Evolutionary conservation across 1,140 invertebrate species (phyloP), one percentile per base, ranked within the genome.

Genomic region (Monomorium pharaonis): DNA sequence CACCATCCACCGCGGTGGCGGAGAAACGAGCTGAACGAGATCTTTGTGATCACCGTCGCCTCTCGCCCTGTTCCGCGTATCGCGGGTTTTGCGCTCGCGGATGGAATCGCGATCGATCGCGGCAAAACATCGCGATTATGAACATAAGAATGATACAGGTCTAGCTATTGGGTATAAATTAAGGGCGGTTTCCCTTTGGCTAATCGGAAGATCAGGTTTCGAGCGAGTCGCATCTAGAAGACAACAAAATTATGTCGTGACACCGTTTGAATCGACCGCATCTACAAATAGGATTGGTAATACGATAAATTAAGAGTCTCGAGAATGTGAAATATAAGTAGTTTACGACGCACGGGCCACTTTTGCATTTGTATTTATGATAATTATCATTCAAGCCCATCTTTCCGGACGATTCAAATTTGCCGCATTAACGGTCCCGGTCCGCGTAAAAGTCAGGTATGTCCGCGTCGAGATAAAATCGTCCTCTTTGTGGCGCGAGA

Each of bases 151-250:
- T 62, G 72, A 77, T 67, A 47, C 42, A 1, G 21, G 14, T 33
- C 37, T 30, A 56, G 9, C 24, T 67, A n/a, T n/a, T n/a, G n/a
- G 4, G 27, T 65, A 21, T 10, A 18, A 80, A 80, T 69, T 51
- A 67, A 78, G 33, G 4, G 30, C 42, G 21, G 33, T 70, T 49
- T 70, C 65, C 58, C 65, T 44, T 65, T 51, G 27, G 24, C 24
- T 70, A 51, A 81, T 70, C 65, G 58, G 49, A 72, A 72, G 24
- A 81, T 56, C 51, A 37, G 65, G 51, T 72, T 70, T 58, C 33
- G n/a, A 56, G 30, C 24, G 16, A 21, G 6, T 12, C 10, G 1
- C 10, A 49, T 70, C 24, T 18, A 51, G 63, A 37, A 54, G 30
- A 42, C n/a, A 51, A 3, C n/a, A 16, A 30, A 72, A 14, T 56